Base-by-base conservation (phyloP, 2,888 invertebrate species). In the Hemaris fuciformis region DNA sequence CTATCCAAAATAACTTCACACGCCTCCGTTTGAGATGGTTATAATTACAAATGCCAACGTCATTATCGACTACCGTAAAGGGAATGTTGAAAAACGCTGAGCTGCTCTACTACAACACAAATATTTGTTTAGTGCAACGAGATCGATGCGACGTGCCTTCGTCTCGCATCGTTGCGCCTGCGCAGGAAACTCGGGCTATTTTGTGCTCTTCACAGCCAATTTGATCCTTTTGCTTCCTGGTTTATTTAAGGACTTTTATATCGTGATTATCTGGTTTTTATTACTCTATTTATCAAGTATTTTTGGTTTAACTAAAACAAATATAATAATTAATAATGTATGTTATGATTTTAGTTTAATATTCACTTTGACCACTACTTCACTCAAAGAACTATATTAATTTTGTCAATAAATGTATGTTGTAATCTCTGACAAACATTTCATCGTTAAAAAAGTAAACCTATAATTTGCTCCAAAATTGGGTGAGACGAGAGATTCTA, bases 71-170 rank as follows among this genome's bases (percentile, higher is more conserved):
- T 69, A 71, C 65, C 67, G 64, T 64, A 68, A 68, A 72, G 70
- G 77, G 72, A 75, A 76, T 70, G 68, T 72, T 69, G 74, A 79
- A 76, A 80, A 82, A 73, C 68, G 70, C 67, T 72, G 70, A 72
- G 73, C 72, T 71, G 68, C 68, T 67, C 67, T 71, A 74, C 70
- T 74, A 71, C 75, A 77, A 74, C 79, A 77, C 82, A 80, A 87
- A 88, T 84, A 85, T 89, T 89, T 79, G 83, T 81, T 81, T 74
- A 77, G 68, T 64, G 61, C 81, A 83, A 84, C 80, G 67, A 85
- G 85, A 84, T 80, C 70, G 78, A 79, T 72, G 75, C 70, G 75
- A 83, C 83, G 82, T 80, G 84, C 69, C 64, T 66, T 71, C 71
- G 83, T 77, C 74, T 62, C 79, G 85, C 76, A 64, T 68, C 73